These are phyloP conservation scores for Neocrepidodera transversa DNA, from an alignment of 2,888 invertebrate genomes.

Conservation along the genomic window DNA sequence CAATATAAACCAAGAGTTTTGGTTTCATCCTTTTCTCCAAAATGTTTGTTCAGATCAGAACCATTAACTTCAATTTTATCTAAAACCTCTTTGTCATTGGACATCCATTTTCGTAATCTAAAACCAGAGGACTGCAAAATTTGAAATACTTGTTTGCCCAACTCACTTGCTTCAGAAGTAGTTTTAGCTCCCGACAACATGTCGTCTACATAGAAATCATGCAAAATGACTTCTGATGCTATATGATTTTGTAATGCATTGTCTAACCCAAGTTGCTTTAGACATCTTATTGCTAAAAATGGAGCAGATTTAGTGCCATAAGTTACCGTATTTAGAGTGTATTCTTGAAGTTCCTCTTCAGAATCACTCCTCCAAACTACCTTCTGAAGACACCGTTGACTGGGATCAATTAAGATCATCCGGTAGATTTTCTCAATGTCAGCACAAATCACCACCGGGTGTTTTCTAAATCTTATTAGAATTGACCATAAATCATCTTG, in stretches of 20 bases:
- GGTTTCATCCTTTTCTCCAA: constrained; percentile 15
- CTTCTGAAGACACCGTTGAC: constrained; percentile 26
- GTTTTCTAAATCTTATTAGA: constrained; percentile 23
- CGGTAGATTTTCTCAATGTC: constrained; percentile 33
- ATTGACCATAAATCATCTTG: constrained; percentile 32
- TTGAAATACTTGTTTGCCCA: constrained; percentile 5
- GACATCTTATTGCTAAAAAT: constrained; percentile 27
- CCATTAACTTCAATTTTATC: neutral
- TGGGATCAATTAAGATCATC: constrained; percentile 15
- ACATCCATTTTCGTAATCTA: constrained; percentile 23
- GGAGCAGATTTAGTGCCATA: constrained; percentile 30
- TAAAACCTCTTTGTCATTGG: constrained; percentile 18
- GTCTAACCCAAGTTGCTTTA: constrained; percentile 15
- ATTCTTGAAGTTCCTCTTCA: constrained; percentile 13
- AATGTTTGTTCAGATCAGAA: neutral
- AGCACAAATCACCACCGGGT: constrained; percentile 18
- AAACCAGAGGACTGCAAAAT: constrained; percentile 15
- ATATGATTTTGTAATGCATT: constrained; percentile 1
- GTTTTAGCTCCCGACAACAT: constrained; percentile 9
- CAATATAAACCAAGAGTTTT: constrained; percentile 28
- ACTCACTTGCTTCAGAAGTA: constrained; percentile 2
- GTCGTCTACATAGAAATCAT: constrained; percentile 25
- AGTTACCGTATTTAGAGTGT: constrained; percentile 25
- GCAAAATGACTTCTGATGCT: constrained; percentile 16
- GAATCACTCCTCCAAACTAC: constrained; percentile 32